These are phyloP conservation scores for Tholera decimalis DNA, from an alignment of 2,888 invertebrate genomes.

Conservation along the genomic window DNA sequence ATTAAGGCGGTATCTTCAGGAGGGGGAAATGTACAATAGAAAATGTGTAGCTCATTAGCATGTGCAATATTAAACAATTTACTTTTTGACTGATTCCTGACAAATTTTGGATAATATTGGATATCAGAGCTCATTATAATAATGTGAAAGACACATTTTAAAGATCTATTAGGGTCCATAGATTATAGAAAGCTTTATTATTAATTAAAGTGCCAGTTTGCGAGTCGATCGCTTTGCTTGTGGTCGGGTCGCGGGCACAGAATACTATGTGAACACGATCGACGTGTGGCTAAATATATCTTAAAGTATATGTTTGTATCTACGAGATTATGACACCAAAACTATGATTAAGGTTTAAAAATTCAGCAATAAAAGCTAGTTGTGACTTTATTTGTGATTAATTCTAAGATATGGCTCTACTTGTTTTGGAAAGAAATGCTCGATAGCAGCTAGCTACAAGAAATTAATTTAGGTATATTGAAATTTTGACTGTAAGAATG, in stretches of 20 bases:
- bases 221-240: constrained; percentile 54
- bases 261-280: constrained; percentile 31
- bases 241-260: constrained; percentile 31
- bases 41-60: constrained; percentile 48
- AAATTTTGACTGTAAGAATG: constrained; percentile 9
- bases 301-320: constrained; percentile 65
- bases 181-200: constrained; percentile 65
- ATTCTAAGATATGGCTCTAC: constrained; percentile 45
- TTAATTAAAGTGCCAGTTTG: constrained; percentile 52
- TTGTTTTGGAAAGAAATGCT: constrained; percentile 9
- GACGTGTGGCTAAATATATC: constrained; percentile 59
- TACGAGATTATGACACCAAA: constrained; percentile 89
- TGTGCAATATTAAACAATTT: constrained; percentile 62
- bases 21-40: constrained; percentile 49
- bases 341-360: constrained; percentile 75
- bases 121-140: constrained; percentile 17
- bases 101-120: constrained; percentile 20
- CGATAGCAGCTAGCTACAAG: constrained; percentile 33
- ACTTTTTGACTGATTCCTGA: constrained; percentile 45
- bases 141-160: constrained; percentile 47
- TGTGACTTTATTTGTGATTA: constrained; percentile 58
- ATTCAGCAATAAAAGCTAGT: constrained; percentile 69
- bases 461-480: constrained; percentile 11
- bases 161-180: constrained; percentile 64
- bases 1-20: constrained; percentile 55